Base-by-base conservation (phyloP, 2,113 vertebrate species). In the Origma solitaria region DNA sequence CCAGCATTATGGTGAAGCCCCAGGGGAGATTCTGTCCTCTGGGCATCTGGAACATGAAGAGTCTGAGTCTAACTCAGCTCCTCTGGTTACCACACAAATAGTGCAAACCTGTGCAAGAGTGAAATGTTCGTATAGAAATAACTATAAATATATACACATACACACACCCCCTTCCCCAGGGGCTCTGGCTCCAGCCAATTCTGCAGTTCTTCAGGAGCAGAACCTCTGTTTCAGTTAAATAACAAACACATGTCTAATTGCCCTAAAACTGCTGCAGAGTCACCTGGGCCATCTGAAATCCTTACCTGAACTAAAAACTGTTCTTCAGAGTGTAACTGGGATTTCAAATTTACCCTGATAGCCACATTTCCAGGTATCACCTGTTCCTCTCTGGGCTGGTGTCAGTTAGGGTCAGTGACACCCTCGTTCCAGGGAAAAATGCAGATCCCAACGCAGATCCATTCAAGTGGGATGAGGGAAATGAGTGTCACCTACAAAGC, bases 21-120 rank as follows among this genome's bases (percentile, higher is more conserved):
- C 93, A 56, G 15, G 38, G 87, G 42, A 64, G 61, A 24, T 20
- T 6, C 13, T 17, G 22, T 2, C 37, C 60, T 7, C 51, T 11
- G 40, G 21, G 38, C 21, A 28, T 13, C 1, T 11, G 69, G 58
- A 53, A 47, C 19, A 13, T 0, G 11, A 16, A 11, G n/a, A 51
- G 38, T 17, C 58, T 44, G 45, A 42, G 13, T 31, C 45, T 9
- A 23, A 4, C 51, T 60, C 64, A 21, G n/a, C 10, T 20, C 30
- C 70, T 35, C 28, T 40, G 56, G 10, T 31, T 40, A 12, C 6
- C 65, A 51, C 85, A 50, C 31, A 30, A 22, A 15, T 0, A 28
- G 8, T 0, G 38, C 53, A n/a, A 23, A 40, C 37, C 50, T 22
- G 31, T 11, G 28, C 73, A 37, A 6, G 0, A 28, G 15, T 2